These are phyloP conservation scores for Mormyrus lacerda DNA, from an alignment of 2,113 vertebrate species.

Conservation along the genomic window DNA sequence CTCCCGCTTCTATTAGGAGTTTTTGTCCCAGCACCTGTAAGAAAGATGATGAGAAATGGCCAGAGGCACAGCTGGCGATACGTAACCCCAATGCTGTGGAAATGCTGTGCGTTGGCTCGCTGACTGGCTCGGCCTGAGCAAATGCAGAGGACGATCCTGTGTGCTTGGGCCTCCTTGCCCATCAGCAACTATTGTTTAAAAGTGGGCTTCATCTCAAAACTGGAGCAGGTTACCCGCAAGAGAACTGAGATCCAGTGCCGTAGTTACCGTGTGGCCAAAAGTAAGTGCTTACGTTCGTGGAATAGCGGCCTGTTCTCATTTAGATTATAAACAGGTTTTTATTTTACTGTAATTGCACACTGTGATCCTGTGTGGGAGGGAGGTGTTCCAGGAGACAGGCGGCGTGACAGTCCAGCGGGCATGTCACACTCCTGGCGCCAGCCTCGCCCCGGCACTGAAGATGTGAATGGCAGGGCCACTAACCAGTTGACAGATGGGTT, in stretches of 20 bases:
- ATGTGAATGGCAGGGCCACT: not conserved
- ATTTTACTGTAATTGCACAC: conserved; percentile 51
- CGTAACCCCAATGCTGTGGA: not conserved
- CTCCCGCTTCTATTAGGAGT: conserved; percentile 29
- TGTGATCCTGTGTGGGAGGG: conserved; percentile 40
- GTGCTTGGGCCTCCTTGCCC: not conserved
- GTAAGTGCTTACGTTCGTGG: not conserved
- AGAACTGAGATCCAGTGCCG: not conserved
- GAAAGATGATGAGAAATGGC: conserved; percentile 30
- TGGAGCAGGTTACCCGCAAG: not conserved
- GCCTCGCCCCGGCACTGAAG: not conserved
- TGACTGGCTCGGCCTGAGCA: not conserved
- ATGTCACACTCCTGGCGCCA: not conserved
- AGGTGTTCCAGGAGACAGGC: not conserved
- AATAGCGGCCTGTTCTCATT: not conserved
- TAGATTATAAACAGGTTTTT: conserved; percentile 37
- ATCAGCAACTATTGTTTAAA: not conserved
- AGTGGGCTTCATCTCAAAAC: not conserved
- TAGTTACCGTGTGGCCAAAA: not conserved
- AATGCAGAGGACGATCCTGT: not conserved
- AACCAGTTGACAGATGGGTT: conserved; percentile 46
- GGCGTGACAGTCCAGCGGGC: not conserved
- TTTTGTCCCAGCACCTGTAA: conserved; percentile 47
- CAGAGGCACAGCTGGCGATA: not conserved
- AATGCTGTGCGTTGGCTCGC: not conserved